Evolutionary conservation across 2,113 vertebrate species (phyloP), one percentile per base, ranked within the genome.

Genomic region (Onychostruthus taczanowskii): DNA sequence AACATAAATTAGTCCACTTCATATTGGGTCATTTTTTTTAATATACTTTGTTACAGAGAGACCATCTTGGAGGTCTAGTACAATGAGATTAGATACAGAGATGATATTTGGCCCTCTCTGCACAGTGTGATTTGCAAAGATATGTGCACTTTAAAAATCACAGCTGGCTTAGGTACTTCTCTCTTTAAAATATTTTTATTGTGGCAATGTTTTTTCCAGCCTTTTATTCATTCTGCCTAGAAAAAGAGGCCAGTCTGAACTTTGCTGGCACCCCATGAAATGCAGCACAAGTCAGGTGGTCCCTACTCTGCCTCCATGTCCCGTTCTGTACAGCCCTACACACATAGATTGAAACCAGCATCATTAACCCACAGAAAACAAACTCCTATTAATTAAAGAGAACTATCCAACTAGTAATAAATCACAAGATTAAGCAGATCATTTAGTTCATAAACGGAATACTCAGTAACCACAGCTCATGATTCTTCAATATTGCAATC

Each of bases 1-100:
- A 89, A 68, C 37, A 78, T n/a, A 72, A 93, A 95, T 87, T 16
- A 59, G 56, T 90, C 52, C 64, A 83, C 43, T 84, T 95, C 21
- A 31, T 63, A 70, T 16, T 75, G 81, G 44, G 58, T 84, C 43
- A 64, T 81, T 82, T 70, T 66, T 74, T 67, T 84, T 16, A 53
- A 58, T 35, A 58, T 28, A 35, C 33, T 17, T 8, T 67, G 18
- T 59, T 81, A 86, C 59, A 83, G 59, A 82, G 33, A 67, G 6
- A 91, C 23, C 10, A 23, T 43, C 58, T 87, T 59, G 78, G 58
- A 89, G 44, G n/a, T 35, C 50, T 75, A 19, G 64, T 76, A 67
- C 41, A 79, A 63, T 39, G 62, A 78, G 69, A 82, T 68, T 87
- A 64, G 46, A 63, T 56, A 87, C 10, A 94, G 95, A 88, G 82